Evolutionary conservation across 2,888 invertebrate genomes (phyloP).

Genomic region (Himalopsyche kuldschensis): DNA sequence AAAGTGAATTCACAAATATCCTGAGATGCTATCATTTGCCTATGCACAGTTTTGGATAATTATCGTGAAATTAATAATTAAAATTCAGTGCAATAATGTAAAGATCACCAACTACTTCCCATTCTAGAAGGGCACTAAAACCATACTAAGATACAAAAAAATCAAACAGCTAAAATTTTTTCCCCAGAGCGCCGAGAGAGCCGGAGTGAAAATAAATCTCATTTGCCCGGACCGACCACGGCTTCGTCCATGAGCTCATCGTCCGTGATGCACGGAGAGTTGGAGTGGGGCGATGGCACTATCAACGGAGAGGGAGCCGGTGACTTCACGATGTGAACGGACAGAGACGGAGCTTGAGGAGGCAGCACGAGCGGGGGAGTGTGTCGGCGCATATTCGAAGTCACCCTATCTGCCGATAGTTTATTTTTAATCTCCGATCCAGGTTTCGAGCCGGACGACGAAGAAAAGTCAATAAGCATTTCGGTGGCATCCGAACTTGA

Average conservation of each 20-base stretch:
- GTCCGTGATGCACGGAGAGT: conserved; percentile 81
- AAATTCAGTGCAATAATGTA: no score
- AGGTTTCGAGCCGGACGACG: conserved; percentile 58
- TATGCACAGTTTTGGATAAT: no score
- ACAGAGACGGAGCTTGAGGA: conserved; percentile 68
- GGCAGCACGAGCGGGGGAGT: conserved; percentile 52
- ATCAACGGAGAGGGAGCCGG: conserved; percentile 72
- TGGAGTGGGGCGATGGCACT: conserved; percentile 68
- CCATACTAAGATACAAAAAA: background rate
- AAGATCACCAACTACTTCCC: no score
- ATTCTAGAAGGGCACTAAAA: no score
- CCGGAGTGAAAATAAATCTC: conserved; percentile 43
- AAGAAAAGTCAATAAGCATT: conserved; percentile 68
- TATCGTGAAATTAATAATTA: no score
- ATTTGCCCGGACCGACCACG: conserved; percentile 76
- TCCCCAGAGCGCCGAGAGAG: conserved; percentile 17
- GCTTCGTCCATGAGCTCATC: conserved; percentile 91
- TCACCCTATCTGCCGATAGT: conserved; percentile 59
- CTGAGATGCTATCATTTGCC: no score
- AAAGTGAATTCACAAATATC: no score
- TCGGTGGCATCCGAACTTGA: conserved; percentile 65
- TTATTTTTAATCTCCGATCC: conserved; percentile 39
- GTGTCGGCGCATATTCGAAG: conserved; percentile 48
- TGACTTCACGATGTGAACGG: conserved; percentile 76
- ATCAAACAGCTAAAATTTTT: background rate